phyloP scores from a whole-genome alignment of 2,888 invertebrate genomes.

The Artemia sp. region DNA sequence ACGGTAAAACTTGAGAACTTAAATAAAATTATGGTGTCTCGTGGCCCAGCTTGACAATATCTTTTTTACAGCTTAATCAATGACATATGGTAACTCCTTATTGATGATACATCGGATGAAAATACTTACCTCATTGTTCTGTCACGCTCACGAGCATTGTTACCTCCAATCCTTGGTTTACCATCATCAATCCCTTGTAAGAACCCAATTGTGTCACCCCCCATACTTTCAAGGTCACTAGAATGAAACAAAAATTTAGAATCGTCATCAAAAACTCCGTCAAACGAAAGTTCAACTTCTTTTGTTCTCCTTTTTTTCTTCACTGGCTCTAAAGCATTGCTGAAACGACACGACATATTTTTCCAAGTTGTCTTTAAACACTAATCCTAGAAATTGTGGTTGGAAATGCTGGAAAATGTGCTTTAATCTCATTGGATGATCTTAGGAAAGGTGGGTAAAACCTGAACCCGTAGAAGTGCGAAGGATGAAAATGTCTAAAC shows the following conservation, averaged over 20 bases:
- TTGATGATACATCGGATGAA: neutral
- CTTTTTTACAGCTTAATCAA: too few relatives aligned
- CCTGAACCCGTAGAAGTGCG: too few relatives aligned
- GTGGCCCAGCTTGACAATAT: too few relatives aligned
- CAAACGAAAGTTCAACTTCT: slow-evolving; percentile 7
- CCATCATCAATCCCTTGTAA: slow-evolving; percentile 8
- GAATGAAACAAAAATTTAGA: slow-evolving; percentile 5
- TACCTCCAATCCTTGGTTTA: slow-evolving; percentile 18
- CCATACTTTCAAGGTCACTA: slow-evolving; percentile 2
- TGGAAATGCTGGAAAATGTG: too few relatives aligned
- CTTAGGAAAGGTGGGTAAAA: too few relatives aligned
- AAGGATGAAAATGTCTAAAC: too few relatives aligned
- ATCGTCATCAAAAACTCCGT: slow-evolving; percentile 3
- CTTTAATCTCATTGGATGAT: too few relatives aligned
- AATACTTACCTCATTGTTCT: slow-evolving; percentile 21
- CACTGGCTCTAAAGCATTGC: neutral
- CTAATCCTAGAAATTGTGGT: neutral
- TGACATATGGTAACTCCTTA: too few relatives aligned
- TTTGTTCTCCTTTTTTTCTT: neutral
- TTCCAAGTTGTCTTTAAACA: neutral
- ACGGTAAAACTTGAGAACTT: too few relatives aligned
- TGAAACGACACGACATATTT: neutral
- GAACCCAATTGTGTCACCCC: neutral
- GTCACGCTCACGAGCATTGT: slow-evolving; percentile 22
- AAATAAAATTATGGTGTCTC: too few relatives aligned